Percentiles rank a stretch among this genome's conserved stretches.
These are phyloP conservation scores for Dasypogon diadema DNA, from an alignment of 2,888 invertebrate species.

Conservation along the genomic window DNA sequence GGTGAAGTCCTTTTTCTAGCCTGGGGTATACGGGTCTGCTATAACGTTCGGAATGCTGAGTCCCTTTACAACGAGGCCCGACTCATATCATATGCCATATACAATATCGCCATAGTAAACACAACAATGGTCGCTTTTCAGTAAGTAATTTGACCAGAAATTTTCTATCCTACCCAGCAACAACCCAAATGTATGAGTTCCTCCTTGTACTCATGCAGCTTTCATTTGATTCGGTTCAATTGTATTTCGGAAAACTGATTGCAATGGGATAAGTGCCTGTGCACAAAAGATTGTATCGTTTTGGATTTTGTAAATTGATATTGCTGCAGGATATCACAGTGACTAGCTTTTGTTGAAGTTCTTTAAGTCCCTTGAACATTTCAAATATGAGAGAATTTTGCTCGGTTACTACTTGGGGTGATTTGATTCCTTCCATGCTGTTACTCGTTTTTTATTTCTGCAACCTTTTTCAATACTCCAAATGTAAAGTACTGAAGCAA, in stretches of 20 bases:
- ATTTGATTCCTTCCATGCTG: too few species aligned
- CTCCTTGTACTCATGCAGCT: neutral
- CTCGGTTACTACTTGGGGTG: too few species aligned
- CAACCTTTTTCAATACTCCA: too few species aligned
- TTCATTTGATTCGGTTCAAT: constrained; percentile 36
- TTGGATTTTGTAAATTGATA: neutral
- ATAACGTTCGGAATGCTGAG: constrained; percentile 90
- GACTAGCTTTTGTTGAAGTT: too few species aligned
- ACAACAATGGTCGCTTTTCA: constrained; percentile 92
- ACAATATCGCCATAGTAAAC: constrained; percentile 94
- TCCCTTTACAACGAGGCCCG: constrained; percentile 93
- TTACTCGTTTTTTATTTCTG: too few species aligned
- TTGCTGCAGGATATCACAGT: too few species aligned
- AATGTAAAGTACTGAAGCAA: too few species aligned
- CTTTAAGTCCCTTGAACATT: too few species aligned
- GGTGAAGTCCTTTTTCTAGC: constrained; percentile 82
- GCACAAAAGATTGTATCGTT: neutral
- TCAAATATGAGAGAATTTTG: too few species aligned
- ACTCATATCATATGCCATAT: constrained; percentile 93
- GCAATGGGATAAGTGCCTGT: neutral
- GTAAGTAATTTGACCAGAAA: constrained; percentile 74
- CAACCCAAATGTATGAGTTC: constrained; percentile 2
- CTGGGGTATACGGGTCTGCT: constrained; percentile 88
- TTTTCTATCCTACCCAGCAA: neutral
- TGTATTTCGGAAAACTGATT: constrained; percentile 1